Evolutionary conservation across 2,113 vertebrate species (phyloP).

Genomic region (Labeo rohita): DNA sequence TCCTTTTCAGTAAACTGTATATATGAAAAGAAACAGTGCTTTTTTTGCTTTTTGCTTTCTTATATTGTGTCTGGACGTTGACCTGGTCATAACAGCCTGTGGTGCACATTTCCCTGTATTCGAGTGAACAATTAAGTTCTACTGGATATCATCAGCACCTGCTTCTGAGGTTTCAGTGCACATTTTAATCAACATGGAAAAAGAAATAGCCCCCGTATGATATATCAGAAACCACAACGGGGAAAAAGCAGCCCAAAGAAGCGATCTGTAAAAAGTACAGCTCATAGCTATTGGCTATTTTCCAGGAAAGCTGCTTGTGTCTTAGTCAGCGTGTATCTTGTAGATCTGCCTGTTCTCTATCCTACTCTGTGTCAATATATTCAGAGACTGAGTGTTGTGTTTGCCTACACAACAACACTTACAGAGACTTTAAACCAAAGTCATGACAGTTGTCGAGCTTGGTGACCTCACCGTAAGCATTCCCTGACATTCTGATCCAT

Average conservation of each 20-base stretch:
- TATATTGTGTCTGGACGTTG: background rate
- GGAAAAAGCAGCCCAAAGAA: background rate
- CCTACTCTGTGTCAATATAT: background rate
- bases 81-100: background rate
- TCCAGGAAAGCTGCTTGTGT: constrained; percentile 31
- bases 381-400: background rate
- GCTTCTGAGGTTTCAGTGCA: constrained; percentile 28
- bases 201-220: background rate
- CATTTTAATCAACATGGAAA: constrained; percentile 32
- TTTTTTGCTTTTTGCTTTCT: background rate
- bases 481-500: background rate
- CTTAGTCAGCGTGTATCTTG: background rate
- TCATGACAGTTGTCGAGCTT: background rate
- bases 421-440: constrained; percentile 20
- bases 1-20: background rate
- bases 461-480: background rate
- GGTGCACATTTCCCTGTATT: background rate
- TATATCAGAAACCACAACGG: constrained; percentile 38
- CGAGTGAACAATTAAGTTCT: constrained; percentile 20
- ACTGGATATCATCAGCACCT: constrained; percentile 32
- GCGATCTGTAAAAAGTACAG: constrained; percentile 47
- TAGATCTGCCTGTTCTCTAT: background rate
- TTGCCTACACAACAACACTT: background rate
- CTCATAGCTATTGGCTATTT: constrained; percentile 20
- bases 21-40: background rate